phyloP scores from a whole-genome alignment of 2,888 invertebrate species.

The Ophion costatus region DNA sequence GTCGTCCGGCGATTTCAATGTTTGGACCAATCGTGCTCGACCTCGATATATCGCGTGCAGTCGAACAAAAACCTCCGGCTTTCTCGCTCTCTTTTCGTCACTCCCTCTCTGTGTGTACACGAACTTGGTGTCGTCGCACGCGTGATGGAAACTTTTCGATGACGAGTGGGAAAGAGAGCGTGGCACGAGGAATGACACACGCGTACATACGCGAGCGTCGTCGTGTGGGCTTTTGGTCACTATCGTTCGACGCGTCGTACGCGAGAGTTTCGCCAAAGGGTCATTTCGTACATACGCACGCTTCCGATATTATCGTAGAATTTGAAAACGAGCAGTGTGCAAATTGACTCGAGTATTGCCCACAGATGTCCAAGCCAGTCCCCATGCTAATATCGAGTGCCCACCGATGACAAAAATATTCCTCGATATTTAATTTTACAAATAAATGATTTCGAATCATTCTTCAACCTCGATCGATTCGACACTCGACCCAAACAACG shows the following conservation, averaged over 20 bases:
- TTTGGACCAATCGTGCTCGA: not conserved
- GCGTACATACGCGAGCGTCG: not conserved
- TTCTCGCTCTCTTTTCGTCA: conserved; percentile 1
- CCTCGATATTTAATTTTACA: not conserved
- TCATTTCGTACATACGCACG: conserved; percentile 29
- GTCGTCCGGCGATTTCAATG: conserved; percentile 1
- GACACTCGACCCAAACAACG: not conserved
- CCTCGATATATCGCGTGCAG: not conserved
- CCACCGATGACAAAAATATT: not conserved
- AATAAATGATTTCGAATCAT: not conserved
- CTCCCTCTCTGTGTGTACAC: conserved; percentile 11
- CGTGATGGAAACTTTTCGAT: conserved; percentile 77
- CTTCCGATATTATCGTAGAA: conserved; percentile 17
- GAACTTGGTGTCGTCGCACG: conserved; percentile 62
- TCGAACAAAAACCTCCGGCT: not conserved
- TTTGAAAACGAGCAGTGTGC: not conserved
- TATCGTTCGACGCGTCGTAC: conserved; percentile 34
- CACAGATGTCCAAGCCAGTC: not conserved
- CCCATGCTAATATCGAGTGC: not conserved
- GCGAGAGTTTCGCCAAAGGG: conserved; percentile 30
- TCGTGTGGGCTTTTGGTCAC: conserved; percentile 20
- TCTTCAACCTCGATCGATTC: not conserved
- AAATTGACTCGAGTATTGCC: not conserved
- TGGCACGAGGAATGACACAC: conserved; percentile 15
- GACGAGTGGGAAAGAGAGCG: conserved; percentile 53